Conservation (phyloP, 2,888 invertebrate species). For the Hedya salicella region DNA sequence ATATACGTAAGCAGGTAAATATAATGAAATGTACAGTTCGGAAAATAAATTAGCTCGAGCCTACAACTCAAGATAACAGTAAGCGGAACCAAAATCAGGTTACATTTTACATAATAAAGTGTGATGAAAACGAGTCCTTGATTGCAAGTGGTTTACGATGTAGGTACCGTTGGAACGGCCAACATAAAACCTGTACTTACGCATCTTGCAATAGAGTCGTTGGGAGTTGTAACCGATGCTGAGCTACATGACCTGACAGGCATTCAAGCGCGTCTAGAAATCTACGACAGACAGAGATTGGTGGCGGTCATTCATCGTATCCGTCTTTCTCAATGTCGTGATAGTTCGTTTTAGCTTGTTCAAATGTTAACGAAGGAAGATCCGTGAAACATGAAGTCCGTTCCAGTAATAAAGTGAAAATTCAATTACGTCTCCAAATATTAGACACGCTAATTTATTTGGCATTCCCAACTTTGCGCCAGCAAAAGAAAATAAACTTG, state of each 20-base stretch:
- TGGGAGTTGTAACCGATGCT: conserved; percentile 24
- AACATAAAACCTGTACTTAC: background rate
- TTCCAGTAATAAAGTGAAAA: background rate
- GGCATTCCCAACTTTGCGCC: too few species aligned
- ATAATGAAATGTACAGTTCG: background rate
- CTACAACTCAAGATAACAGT: conserved; percentile 1
- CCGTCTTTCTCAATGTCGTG: conserved; percentile 22
- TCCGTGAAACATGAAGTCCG: background rate
- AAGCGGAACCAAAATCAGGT: conserved; percentile 29
- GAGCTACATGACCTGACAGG: conserved; percentile 33
- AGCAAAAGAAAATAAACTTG: too few species aligned
- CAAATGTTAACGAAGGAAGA: background rate
- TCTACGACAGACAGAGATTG: conserved; percentile 30
- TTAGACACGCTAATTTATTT: too few species aligned
- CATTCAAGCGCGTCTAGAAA: conserved; percentile 37
- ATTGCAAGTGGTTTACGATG: conserved; percentile 41
- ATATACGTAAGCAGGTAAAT: background rate
- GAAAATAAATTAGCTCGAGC: background rate
- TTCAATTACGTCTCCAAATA: too few species aligned
- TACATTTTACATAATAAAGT: conserved; percentile 40
- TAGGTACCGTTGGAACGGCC: conserved; percentile 35
- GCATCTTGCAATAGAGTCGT: background rate
- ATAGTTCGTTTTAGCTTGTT: conserved; percentile 1
- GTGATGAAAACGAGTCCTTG: conserved; percentile 45
- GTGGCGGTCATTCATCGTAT: conserved; percentile 27